Percentiles rank a stretch among this genome's conserved stretches.
Conservation (phyloP, 2,113 vertebrate genomes). For the Chionis minor region DNA sequence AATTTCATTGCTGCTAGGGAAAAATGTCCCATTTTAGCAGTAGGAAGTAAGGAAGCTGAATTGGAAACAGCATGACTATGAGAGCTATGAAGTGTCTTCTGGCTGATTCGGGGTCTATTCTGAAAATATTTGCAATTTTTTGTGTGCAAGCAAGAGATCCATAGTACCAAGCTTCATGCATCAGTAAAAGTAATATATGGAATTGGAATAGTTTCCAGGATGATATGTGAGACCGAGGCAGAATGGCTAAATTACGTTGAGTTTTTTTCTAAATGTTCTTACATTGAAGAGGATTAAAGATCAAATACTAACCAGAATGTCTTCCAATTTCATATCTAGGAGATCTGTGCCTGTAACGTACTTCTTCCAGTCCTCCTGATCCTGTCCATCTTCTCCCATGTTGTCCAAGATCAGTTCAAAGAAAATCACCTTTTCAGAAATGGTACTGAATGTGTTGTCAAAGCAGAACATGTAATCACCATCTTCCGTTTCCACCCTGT, state of each 20-base stretch:
- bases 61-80: not conserved
- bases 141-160: not conserved
- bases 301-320: slow-evolving; percentile 87
- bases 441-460: slow-evolving; percentile 93
- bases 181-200: not conserved
- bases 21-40: not conserved
- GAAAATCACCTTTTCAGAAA: slow-evolving; percentile 98
- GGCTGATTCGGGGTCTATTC: not conserved
- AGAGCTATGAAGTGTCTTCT: not conserved
- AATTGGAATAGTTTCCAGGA: not conserved
- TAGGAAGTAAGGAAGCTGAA: not conserved
- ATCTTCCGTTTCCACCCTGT: slow-evolving; percentile 89
- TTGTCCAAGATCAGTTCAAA: slow-evolving; percentile 98
- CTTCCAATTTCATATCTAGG: slow-evolving; percentile 95
- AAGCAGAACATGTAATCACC: slow-evolving; percentile 99
- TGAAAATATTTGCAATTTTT: not conserved
- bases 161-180: not conserved
- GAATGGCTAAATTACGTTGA: not conserved
- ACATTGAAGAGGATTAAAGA: not conserved
- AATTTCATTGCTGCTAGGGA: not conserved
- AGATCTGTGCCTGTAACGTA: slow-evolving; percentile 90
- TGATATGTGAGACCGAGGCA: not conserved
- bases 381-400: slow-evolving; percentile 80
- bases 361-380: slow-evolving; percentile 92
- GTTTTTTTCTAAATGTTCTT: not conserved